Evolutionary conservation across 2,888 invertebrate species (phyloP), one percentile per base, ranked within the genome.

Genomic region (Drosophila merina): DNA sequence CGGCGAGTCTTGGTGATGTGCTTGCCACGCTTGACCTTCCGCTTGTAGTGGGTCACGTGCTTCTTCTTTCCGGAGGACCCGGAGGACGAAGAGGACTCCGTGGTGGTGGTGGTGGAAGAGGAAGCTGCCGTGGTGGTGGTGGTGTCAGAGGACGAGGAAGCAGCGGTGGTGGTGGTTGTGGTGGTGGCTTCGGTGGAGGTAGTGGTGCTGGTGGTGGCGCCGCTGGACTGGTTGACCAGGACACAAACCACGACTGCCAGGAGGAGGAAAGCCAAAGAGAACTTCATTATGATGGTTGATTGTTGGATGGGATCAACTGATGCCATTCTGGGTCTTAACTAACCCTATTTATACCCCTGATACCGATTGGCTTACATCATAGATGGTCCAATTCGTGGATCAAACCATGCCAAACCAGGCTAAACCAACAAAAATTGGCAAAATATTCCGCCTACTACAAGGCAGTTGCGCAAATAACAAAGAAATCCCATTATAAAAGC

Each of bases 401-500:
- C 0, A 25, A 25, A 31, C 4, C 10, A 25, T 20, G 20, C 10
- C 4, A 25, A 52, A 55, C 9, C 6, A 8, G 44, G 54, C 28
- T n/a, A 45, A 59, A 14, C 44, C 28, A 45, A 55, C 9, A 55
- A 4, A 0, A 36, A 54, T 44, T 58, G 6, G 44, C 54, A 8
- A 54, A 54, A 25, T 54, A 45, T 14, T 45, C 31, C 14, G 36
- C 45, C 28, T 28, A 54, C 33, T 31, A 12, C 9, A 26, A 42
- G 10, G 0, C 58, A 55, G 26, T 36, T 59, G 58, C n/a, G 33
- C 7, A 36, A 55, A 59, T 7, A 54, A 20, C 7, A 4, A 59
- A 55, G 7, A 14, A 40, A 20, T 20, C 20, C 12, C 2, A 36
- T 36, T 31, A 25, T 30, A 9, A 14, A 40, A 4, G 10, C 10